Evolutionary conservation across 2,888 invertebrate species (phyloP).

Genomic region (Drosophila imparisetae): DNA sequence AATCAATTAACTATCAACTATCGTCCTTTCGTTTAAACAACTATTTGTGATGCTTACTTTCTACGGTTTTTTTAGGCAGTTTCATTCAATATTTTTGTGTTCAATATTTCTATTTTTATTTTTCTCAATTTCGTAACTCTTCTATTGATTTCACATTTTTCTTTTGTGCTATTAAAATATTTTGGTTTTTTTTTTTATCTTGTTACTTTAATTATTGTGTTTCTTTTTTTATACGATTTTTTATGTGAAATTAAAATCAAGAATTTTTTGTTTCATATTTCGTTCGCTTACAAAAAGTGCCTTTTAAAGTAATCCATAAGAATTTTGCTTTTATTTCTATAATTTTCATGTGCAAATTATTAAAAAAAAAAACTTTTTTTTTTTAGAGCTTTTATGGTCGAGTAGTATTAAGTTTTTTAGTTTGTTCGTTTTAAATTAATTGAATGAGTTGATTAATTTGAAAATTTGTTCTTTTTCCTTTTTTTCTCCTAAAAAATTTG

Average conservation of each 20-base stretch:
- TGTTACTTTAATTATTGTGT: constrained; percentile 25
- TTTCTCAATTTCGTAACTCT: constrained; percentile 36
- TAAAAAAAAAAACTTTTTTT: constrained; percentile 28
- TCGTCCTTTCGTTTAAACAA: constrained; percentile 37
- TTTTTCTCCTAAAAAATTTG: constrained; percentile 81
- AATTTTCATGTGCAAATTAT: constrained; percentile 57
- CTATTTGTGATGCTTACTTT: constrained; percentile 64
- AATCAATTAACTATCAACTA: constrained; percentile 35
- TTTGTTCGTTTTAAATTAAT: constrained; percentile 38
- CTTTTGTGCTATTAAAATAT: constrained; percentile 58
- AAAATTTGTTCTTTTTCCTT: constrained; percentile 47
- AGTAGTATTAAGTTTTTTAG: constrained; percentile 21
- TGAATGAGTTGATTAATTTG: constrained; percentile 46
- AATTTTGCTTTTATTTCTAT: constrained; percentile 30
- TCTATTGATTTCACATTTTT: constrained; percentile 42
- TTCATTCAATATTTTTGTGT: constrained; percentile 77
- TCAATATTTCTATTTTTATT: constrained; percentile 55
- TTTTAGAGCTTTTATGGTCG: constrained; percentile 37
- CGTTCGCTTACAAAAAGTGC: constrained; percentile 65
- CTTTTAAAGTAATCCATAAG: constrained; percentile 60
- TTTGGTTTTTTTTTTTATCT: constrained; percentile 21
- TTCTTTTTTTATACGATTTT: constrained; percentile 33
- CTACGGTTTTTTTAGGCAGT: constrained; percentile 78
- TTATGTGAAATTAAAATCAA: constrained; percentile 64
- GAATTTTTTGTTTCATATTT: constrained; percentile 41